Percentiles rank a stretch among this genome's conserved stretches.
Evolutionary conservation across 1,140 invertebrate species (phyloP).

Genomic region (Trichoplusia ni): DNA sequence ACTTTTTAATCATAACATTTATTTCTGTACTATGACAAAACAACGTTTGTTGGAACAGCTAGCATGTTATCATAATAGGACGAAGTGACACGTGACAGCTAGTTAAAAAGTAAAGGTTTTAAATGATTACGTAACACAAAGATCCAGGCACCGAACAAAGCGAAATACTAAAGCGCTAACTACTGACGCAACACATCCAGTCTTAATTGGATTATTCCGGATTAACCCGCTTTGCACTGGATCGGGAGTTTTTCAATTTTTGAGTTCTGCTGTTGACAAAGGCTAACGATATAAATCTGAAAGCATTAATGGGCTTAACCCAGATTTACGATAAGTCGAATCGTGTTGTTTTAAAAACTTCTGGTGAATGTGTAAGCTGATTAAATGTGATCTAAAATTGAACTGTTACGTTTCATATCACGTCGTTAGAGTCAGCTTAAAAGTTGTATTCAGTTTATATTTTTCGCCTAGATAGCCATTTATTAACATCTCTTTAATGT

Average conservation of each 20-base stretch:
- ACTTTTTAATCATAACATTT: no score
- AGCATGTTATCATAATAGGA: no score
- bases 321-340: constrained; percentile 9
- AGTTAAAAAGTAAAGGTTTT: no score
- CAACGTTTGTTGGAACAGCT: no score
- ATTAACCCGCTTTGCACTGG: constrained; percentile 10
- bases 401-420: no score
- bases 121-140: not conserved
- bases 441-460: no score
- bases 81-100: no score
- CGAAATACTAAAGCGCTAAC: not conserved
- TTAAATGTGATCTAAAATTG: no score
- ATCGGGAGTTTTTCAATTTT: not conserved
- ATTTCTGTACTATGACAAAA: no score
- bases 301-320: not conserved
- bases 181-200: not conserved
- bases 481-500: no score
- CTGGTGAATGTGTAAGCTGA: not conserved
- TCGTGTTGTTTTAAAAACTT: not conserved
- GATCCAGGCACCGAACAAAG: not conserved
- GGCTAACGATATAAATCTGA: not conserved
- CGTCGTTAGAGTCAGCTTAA: no score
- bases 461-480: no score
- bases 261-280: not conserved
- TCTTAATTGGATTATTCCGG: constrained; percentile 35